phyloP scores from a whole-genome alignment of 2,888 invertebrate species.

The Thysanoteuthis rhombus region DNA sequence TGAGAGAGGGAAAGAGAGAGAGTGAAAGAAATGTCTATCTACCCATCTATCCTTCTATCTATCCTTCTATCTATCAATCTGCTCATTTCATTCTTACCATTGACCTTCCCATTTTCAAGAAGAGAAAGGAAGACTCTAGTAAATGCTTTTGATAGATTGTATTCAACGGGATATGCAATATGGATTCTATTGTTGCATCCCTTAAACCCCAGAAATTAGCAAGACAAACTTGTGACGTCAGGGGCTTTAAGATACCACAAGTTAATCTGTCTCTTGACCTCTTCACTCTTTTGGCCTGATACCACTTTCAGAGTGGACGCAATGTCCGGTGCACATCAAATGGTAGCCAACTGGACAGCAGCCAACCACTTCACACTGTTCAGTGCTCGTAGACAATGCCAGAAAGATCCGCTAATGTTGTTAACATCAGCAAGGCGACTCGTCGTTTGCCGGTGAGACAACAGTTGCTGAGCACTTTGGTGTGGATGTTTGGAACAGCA shows the following conservation, averaged over 20 bases:
- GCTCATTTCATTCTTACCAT: no score
- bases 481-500: background rate
- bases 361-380: background rate
- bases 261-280: background rate
- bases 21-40: no score
- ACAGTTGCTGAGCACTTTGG: background rate
- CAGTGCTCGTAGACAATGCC: background rate
- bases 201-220: background rate
- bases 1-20: no score
- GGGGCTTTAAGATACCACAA: no score
- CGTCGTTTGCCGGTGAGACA: background rate
- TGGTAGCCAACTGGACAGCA: background rate
- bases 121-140: no score
- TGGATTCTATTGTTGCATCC: background rate
- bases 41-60: no score
- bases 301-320: constrained; percentile 12
- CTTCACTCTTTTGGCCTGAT: background rate
- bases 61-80: no score
- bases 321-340: background rate
- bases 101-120: no score
- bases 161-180: background rate
- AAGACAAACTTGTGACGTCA: background rate
- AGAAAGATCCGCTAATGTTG: background rate
- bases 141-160: no score
- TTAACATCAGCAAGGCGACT: background rate